Base-by-base conservation (phyloP, 2,113 vertebrate species). In the Bambusicola thoracicus region DNA sequence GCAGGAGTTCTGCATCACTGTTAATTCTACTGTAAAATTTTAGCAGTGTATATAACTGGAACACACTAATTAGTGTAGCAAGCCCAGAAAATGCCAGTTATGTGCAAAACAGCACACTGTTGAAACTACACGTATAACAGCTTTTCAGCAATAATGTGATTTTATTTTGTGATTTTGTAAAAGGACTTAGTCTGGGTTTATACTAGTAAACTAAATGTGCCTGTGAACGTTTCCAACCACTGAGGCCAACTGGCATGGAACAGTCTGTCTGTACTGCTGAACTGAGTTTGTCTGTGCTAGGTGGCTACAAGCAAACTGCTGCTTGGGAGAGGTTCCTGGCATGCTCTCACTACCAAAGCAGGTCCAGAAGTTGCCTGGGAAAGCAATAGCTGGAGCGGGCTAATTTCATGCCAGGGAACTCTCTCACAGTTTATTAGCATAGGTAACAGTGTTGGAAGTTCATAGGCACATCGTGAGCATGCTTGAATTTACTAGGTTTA, bases 51-150 rank as follows among this genome's bases (percentile, higher is more conserved):
- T 38, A 18, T 62, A 67, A 63, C n/a, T 76, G 63, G 70, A 93
- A 58, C 63, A 67, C 21, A 9, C 22, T 30, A 32, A 38, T 44
- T 65, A 68, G 75, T 2, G 6, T 27, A 53, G 48, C 0, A 3
- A 91, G 81, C 79, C 76, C 77, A 77, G 70, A 78, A 85, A 69
- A 85, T 51, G 56, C 69, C 81, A 94, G 51, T 44, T 67, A 69
- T 40, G 76, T 84, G 59, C 58, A 82, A 90, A 95, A 84, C 5
- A 76, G 21, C 25, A 16, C 11, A 0, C 36, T 75, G 30, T 95
- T 78, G 85, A 91, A 93, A 55, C 38, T 13, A 4, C 66, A 62
- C 59, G 53, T 48, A 9, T 43, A 68, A 41, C 78, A 85, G 77
- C 66, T 85, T 82, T 41, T 46, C 75, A 25, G 55, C 58, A 38